Evolutionary conservation across 2,797 vertebrate species (phyloP).

Genomic region (Semotilus atromaculatus): DNA sequence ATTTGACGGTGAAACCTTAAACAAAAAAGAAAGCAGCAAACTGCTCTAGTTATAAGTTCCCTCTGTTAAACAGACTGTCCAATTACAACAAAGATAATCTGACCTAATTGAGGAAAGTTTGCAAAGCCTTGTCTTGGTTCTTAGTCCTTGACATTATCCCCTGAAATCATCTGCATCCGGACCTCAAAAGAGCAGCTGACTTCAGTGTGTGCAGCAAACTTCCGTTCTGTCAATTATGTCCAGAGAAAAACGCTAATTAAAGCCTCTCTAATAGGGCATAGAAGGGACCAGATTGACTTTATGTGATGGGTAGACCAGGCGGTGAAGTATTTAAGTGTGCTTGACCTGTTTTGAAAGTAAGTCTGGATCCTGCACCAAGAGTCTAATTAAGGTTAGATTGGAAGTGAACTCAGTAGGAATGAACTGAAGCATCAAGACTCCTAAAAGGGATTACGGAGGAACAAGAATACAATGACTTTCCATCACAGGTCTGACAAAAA

Average conservation of each 20-base stretch:
- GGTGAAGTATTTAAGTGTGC: conserved; percentile 51
- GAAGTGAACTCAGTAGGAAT: conserved; percentile 60
- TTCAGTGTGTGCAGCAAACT: conserved; percentile 39
- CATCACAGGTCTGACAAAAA: conserved; percentile 68
- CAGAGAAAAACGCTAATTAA: conserved; percentile 43
- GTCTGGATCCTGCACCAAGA: conserved; percentile 36
- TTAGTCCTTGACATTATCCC: conserved; percentile 33
- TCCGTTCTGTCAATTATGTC: conserved; percentile 48
- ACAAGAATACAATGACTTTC: conserved; percentile 61
- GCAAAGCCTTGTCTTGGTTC: conserved; percentile 7
- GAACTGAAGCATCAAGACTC: conserved; percentile 64
- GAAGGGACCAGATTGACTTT: conserved; percentile 36
- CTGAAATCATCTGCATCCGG: conserved; percentile 39
- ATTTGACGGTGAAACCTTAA: background rate
- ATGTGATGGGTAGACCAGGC: conserved; percentile 48
- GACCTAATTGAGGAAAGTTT: conserved; percentile 28
- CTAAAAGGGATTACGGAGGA: conserved; percentile 77
- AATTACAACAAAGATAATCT: conserved; percentile 29
- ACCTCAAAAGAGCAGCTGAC: conserved; percentile 54
- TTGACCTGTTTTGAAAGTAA: conserved; percentile 52
- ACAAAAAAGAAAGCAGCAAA: background rate
- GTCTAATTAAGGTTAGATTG: conserved; percentile 72
- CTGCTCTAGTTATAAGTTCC: background rate
- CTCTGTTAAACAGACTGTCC: background rate
- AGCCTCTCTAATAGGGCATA: conserved; percentile 46